Evolutionary conservation across 2,888 invertebrate genomes (phyloP).

Genomic region (Andrena minutula): DNA sequence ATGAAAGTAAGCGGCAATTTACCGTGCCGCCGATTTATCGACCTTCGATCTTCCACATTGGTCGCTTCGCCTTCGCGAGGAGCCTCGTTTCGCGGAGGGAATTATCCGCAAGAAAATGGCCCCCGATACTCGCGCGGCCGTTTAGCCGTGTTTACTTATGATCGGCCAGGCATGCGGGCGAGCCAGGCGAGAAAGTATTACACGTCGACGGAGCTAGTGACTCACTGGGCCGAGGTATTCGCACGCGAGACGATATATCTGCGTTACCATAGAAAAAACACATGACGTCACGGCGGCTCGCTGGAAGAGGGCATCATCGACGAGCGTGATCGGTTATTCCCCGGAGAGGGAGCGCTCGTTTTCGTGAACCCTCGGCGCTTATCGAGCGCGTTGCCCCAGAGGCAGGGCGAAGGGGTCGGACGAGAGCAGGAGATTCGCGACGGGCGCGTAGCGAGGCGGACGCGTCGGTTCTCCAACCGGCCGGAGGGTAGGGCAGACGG

Average conservation of each 20-base stretch:
- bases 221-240: constrained; percentile 45
- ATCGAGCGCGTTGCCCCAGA: neutral
- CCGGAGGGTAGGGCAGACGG: neutral
- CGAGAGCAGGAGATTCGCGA: neutral
- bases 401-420: neutral
- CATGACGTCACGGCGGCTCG: constrained; percentile 38
- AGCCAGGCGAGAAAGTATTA: constrained; percentile 15
- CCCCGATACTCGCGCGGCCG: neutral
- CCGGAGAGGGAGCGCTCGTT: neutral
- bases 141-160: constrained; percentile 26
- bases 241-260: constrained; percentile 54
- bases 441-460: neutral
- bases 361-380: too few relatives aligned
- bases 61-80: neutral
- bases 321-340: constrained; percentile 5
- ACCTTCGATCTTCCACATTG: neutral
- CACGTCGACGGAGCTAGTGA: constrained; percentile 43
- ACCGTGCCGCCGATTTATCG: neutral
- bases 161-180: constrained; percentile 25
- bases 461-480: constrained; percentile 51
- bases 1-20: neutral
- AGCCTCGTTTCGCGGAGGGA: neutral
- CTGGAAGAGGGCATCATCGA: neutral
- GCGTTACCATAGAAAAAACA: constrained; percentile 49
- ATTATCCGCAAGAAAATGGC: neutral